Evolutionary conservation across 2,888 invertebrate species (phyloP), one percentile per base, ranked within the genome.

Genomic region (Tetramorium bicarinatum): DNA sequence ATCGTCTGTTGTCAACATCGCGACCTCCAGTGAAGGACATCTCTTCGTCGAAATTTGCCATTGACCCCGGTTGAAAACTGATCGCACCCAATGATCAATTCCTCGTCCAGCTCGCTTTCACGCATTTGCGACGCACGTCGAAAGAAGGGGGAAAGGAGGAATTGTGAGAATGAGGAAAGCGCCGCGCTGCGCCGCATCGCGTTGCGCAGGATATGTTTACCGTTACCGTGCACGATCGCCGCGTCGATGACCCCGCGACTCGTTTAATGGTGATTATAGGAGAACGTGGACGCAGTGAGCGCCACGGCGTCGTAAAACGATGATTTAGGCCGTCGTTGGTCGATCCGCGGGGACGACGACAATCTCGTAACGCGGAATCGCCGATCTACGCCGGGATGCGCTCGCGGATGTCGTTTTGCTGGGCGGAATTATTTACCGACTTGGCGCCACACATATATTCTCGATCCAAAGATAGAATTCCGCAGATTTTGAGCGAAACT

Each of bases 211-310:
- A 71, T 75, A 76, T 38, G 47, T 71, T 80, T 85, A 87, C 86
- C 87, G 87, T 86, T 84, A 83, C 56, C 81, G 71, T 72, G 76
- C 54, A 64, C 64, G 82, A 88, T 86, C 86, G 82, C 74, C 87
- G 80, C 85, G 87, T 87, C 88, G 87, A 86, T 88, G 89, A 90
- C 88, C 87, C 84, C 80, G 77, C 84, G 83, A 83, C 82, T 87
- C 66, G 86, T 81, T 89, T 84, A 85, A 89, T 76, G 82, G 61
- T 82, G 88, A 84, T 87, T 81, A 84, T 67, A 62, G 69, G 64
- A 61, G 67, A 87, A 82, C 84, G 80, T 74, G 82, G 80, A 83
- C 66, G 75, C 25, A 18, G 74, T 75, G 49, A 54, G 67, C 47
- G 15, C 21, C 49, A 56, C 77, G 52, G 74, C 64, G 59, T 75